Percentiles rank a stretch among this genome's conserved stretches.
Evolutionary conservation across 2,797 vertebrate species (phyloP).

Genomic region (Pseudopleuronectes americanus): DNA sequence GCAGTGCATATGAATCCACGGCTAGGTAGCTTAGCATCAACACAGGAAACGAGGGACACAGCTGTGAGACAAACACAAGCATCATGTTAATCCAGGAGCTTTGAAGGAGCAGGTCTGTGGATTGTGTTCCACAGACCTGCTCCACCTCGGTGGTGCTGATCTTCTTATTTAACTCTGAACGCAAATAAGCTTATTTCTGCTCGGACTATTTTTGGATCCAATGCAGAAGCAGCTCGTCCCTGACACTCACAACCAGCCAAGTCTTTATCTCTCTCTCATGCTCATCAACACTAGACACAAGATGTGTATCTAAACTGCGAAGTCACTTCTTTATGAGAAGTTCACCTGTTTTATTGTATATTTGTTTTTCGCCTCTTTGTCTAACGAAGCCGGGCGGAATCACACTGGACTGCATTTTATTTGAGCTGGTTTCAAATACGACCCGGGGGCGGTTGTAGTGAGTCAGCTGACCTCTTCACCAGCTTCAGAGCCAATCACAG

Average conservation of each 20-base stretch:
- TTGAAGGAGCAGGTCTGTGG: too few relatives aligned
- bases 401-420: constrained; percentile 29
- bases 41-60: too few relatives aligned
- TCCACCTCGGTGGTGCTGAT: neutral
- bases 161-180: neutral
- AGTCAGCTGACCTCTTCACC: constrained; percentile 7
- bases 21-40: too few relatives aligned
- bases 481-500: constrained; percentile 1
- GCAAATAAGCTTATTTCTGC: neutral
- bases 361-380: neutral
- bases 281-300: constrained; percentile 18
- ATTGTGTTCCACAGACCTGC: neutral
- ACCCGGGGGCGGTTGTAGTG: constrained; percentile 8
- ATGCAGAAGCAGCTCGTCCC: neutral
- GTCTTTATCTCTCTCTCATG: constrained; percentile 8
- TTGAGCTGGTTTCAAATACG: constrained; percentile 67
- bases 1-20: too few relatives aligned
- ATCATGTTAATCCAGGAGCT: too few relatives aligned
- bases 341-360: too few relatives aligned
- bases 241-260: constrained; percentile 13
- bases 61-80: too few relatives aligned
- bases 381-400: neutral
- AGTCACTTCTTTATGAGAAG: too few relatives aligned
- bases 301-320: too few relatives aligned
- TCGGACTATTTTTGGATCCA: neutral